Evolutionary conservation across 1,140 invertebrate genomes (phyloP).

Genomic region (Magallana ariakensis): DNA sequence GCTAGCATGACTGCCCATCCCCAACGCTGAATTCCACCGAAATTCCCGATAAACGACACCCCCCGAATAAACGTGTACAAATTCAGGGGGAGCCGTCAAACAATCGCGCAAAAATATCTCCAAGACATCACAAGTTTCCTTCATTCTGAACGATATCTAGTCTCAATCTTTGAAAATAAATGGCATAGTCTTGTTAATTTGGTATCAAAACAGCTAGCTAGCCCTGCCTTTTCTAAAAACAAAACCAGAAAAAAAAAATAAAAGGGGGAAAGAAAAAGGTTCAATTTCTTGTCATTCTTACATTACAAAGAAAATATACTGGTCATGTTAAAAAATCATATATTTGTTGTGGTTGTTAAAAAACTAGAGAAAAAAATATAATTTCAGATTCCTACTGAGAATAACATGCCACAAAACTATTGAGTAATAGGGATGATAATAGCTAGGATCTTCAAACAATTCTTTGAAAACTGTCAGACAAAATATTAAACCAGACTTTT

Average conservation of each 20-base stretch:
- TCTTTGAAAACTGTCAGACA: neutral
- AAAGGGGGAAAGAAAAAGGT: no score
- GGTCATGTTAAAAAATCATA: no score
- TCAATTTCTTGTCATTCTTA: no score
- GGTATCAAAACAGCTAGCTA: neutral
- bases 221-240: neutral
- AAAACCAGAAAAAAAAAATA: neutral
- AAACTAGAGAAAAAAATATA: no score
- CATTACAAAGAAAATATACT: no score
- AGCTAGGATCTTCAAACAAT: neutral
- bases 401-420: no score
- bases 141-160: constrained; percentile 9
- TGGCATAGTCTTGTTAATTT: constrained; percentile 34
- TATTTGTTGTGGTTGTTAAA: no score
- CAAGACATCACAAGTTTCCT: neutral
- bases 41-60: neutral
- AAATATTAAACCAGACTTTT: no score
- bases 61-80: neutral
- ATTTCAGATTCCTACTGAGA: no score
- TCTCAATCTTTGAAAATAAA: constrained; percentile 14
- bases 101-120: constrained; percentile 17
- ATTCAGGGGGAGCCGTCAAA: neutral
- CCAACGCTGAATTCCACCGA: neutral
- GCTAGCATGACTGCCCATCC: neutral
- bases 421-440: no score